phyloP scores from a whole-genome alignment of 2,797 vertebrate species.

The Fratercula arctica region DNA sequence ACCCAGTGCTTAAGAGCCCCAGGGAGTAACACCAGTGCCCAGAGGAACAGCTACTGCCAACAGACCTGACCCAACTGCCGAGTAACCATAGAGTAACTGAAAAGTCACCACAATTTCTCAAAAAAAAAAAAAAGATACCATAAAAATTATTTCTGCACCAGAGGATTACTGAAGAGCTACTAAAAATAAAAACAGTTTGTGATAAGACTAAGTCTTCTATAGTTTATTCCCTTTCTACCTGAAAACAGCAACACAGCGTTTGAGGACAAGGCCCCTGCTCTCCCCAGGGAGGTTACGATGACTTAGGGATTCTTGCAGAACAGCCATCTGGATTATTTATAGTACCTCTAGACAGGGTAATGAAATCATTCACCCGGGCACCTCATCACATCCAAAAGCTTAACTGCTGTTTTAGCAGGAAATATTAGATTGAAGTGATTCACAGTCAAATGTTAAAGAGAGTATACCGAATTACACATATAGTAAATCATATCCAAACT shows the following conservation, averaged over 20 bases:
- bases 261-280: neutral
- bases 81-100: accelerated
- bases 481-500: neutral
- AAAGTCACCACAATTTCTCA: neutral
- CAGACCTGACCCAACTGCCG: neutral
- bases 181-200: accelerated
- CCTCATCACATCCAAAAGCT: neutral
- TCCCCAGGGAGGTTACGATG: constrained; percentile 25
- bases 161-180: neutral
- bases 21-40: neutral
- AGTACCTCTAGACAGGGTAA: neutral
- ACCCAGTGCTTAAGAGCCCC: neutral
- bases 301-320: constrained; percentile 55
- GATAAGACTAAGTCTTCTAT: accelerated
- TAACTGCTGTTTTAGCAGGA: neutral
- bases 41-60: neutral
- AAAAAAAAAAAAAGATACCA: neutral
- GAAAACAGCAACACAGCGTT: neutral
- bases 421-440: neutral
- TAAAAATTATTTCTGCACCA: accelerated
- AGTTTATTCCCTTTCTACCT: neutral
- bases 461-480: accelerated
- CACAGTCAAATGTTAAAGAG: neutral
- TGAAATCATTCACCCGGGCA: neutral
- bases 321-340: constrained; percentile 37